phyloP scores from a whole-genome alignment of 1,140 invertebrate species.

The Pseudomyrmex concolor region DNA sequence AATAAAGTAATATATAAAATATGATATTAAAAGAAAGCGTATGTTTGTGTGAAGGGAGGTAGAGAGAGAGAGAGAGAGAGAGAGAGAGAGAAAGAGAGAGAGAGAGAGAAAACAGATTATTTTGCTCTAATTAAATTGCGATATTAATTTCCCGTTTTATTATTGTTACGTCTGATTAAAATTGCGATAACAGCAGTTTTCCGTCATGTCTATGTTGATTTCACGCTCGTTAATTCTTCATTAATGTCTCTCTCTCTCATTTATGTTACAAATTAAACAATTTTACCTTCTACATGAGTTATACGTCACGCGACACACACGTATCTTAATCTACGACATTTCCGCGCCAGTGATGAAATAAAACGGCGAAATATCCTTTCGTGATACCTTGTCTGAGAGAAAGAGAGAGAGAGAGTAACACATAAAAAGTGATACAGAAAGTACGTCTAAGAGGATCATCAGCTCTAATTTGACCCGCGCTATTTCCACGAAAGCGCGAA shows the following conservation, averaged over 20 bases:
- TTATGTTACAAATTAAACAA: too few relatives aligned
- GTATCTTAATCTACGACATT: too few relatives aligned
- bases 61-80: background rate
- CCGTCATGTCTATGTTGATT: background rate
- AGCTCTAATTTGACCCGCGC: background rate
- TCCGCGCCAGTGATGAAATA: background rate
- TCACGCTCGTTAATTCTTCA: background rate
- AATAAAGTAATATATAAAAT: background rate
- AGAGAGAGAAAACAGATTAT: background rate
- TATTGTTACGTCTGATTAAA: too few relatives aligned
- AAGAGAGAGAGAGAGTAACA: conserved; percentile 2
- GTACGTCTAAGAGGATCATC: background rate
- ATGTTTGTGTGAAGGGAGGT: too few relatives aligned
- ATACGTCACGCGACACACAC: too few relatives aligned
- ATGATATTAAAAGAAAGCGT: background rate
- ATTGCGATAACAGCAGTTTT: too few relatives aligned
- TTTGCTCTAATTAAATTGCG: background rate
- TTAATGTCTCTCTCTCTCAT: background rate
- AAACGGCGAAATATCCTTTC: background rate
- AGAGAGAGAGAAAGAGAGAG: background rate
- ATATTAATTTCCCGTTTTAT: background rate
- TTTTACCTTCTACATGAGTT: too few relatives aligned
- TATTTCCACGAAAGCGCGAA: background rate
- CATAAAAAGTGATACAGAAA: background rate
- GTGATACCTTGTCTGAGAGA: background rate